These are phyloP conservation scores for Podotricha telesiphe DNA, from an alignment of 2,888 invertebrate genomes.

Conservation along the genomic window DNA sequence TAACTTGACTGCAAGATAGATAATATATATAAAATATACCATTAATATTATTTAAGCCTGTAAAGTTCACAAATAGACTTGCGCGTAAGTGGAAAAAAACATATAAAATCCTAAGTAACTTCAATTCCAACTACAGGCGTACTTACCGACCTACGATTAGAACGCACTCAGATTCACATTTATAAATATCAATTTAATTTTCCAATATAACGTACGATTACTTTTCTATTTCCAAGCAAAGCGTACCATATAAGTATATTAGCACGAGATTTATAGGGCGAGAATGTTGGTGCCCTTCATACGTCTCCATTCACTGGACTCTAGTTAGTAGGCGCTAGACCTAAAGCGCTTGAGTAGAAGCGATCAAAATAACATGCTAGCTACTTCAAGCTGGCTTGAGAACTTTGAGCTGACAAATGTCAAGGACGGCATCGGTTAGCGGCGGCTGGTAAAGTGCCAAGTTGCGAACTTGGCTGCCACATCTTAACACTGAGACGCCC, in stretches of 20 bases:
- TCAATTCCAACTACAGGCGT: not conserved
- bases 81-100: not conserved
- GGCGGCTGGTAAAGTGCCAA: slow-evolving; percentile 29
- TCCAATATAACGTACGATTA: not conserved
- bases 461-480: slow-evolving; percentile 24
- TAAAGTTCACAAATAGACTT: not conserved
- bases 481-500: slow-evolving; percentile 13
- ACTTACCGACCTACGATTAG: not conserved
- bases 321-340: no score
- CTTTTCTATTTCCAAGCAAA: slow-evolving; percentile 4
- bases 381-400: not conserved
- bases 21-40: no score
- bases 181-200: not conserved
- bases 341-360: not conserved
- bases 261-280: not conserved
- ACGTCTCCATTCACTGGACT: slow-evolving; percentile 12
- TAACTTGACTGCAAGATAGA: no score
- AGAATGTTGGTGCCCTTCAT: slow-evolving; percentile 21
- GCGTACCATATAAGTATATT: not conserved
- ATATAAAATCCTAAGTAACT: not conserved
- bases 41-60: not conserved
- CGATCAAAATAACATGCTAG: not conserved
- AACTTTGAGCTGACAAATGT: slow-evolving; percentile 19
- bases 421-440: slow-evolving; percentile 10
- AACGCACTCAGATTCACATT: not conserved